Evolutionary conservation across 1,140 invertebrate genomes (phyloP).

Genomic region (Drosophila nikananu): DNA sequence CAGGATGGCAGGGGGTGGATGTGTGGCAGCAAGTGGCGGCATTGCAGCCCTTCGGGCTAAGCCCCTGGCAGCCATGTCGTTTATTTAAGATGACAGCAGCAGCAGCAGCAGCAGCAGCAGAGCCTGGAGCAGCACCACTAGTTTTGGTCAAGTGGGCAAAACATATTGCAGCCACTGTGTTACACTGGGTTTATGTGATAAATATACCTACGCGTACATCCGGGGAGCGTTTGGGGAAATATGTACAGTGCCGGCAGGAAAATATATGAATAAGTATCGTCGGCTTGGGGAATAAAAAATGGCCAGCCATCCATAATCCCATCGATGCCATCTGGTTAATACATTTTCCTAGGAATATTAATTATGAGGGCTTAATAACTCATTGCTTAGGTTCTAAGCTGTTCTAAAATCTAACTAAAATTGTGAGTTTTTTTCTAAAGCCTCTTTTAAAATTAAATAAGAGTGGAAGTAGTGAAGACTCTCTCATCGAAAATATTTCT

Average conservation of each 20-base stretch:
- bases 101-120: conserved; percentile 22
- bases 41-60: conserved; percentile 45
- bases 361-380: not conserved
- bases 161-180: conserved; percentile 71
- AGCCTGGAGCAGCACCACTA: conserved; percentile 18
- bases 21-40: conserved; percentile 35
- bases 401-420: not conserved
- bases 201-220: conserved; percentile 17
- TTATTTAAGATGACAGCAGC: conserved; percentile 82
- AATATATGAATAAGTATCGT: conserved; percentile 12
- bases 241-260: conserved; percentile 18
- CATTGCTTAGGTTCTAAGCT: not conserved
- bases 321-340: conserved; percentile 12
- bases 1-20: not conserved
- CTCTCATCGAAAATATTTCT: no score
- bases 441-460: no score
- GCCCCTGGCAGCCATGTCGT: conserved; percentile 71
- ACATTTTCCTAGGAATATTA: conserved; percentile 10
- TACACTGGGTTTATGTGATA: conserved; percentile 41
- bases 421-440: no score
- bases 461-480: no score
- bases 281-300: conserved; percentile 5
- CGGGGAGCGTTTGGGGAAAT: conserved; percentile 1
- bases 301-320: conserved; percentile 11
- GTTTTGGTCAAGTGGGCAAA: conserved; percentile 71